Base-by-base conservation (phyloP, 2,888 invertebrate species). In the Mimumesa dahlbomi region DNA sequence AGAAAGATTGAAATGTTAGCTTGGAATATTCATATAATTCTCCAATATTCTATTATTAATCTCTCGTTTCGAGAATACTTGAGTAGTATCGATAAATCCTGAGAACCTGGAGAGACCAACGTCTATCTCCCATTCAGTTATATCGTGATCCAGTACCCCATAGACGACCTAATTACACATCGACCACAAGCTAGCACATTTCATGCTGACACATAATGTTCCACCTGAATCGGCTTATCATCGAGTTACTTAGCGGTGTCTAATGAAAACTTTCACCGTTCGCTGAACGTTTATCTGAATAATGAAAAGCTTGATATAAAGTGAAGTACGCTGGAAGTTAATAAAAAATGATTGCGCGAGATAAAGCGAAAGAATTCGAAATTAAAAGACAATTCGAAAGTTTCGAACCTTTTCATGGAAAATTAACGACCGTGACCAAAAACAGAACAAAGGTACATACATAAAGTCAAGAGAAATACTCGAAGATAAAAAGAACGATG, bases 111-210 rank as follows among this genome's bases (percentile, higher is more conserved):
- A 21, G 46, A 43, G 68, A 19, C 61, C 53, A 2, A 9, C 45
- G 57, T 61, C 62, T 53, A 56, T 59, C 43, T 53, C 45, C 22
- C 36, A 45, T 58, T 63, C 53, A 21, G 46, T 34, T 34, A 40
- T 54, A 75, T 75, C 66, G 22, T 56, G 77, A 76, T 76, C 54
- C 61, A 76, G 61, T 61, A 50, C 57, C 57, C 56, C 66, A 50
- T 74, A 57, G 57, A 58, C 75, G 76, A 70, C 63, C 79, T 76
- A 78, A 76, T 76, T 76, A 78, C 66, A 48, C 43, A 42, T 25
- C 49, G 45, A 64, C 57, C 69, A 49, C 67, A 40, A 59, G 57
- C 61, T 18, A 42, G 64, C 57, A 74, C 75, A 63, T 75, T 78
- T 75, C 78, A 61, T 36, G 53, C 49, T 53, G 59, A 65, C 59